These are phyloP conservation scores for Lasioglossum calceatum DNA, from an alignment of 2,888 invertebrate species.

Conservation along the genomic window DNA sequence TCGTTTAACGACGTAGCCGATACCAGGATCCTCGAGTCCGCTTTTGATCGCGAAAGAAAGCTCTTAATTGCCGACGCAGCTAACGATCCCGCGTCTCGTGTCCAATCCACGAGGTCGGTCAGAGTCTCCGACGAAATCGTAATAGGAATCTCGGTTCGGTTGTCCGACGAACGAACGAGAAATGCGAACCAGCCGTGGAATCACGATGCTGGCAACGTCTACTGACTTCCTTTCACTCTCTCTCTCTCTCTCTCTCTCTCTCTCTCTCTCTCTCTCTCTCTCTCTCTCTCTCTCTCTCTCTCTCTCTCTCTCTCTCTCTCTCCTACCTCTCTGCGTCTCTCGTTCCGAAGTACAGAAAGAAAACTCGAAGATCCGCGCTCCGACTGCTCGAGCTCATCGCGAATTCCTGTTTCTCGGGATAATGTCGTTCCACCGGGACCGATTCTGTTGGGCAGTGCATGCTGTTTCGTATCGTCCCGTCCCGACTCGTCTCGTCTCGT, in stretches of 20 bases:
- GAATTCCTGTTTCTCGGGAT: slow-evolving; percentile 15
- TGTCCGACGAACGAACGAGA: slow-evolving; percentile 8
- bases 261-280: neutral
- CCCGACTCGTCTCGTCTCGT: neutral
- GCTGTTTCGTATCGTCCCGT: slow-evolving; percentile 12
- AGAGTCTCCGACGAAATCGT: slow-evolving; percentile 37
- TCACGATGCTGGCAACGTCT: neutral
- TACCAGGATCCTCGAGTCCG: neutral
- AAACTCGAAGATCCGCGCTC: neutral
- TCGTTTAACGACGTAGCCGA: slow-evolving; percentile 32
- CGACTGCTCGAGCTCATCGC: neutral
- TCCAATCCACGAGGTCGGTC: slow-evolving; percentile 29
- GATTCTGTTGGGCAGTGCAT: slow-evolving; percentile 16
- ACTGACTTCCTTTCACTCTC: neutral
- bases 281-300: neutral
- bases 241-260: neutral
- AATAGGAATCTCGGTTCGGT: slow-evolving; percentile 45
- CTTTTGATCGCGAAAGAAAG: slow-evolving; percentile 42
- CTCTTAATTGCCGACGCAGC: slow-evolving; percentile 54
- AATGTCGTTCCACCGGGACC: slow-evolving; percentile 18
- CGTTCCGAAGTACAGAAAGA: neutral
- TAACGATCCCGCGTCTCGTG: slow-evolving; percentile 47
- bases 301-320: neutral
- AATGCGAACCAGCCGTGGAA: neutral
- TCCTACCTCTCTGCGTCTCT: neutral